These are phyloP conservation scores for Orchesellides sinensis DNA, from an alignment of 2,888 invertebrate species.

Conservation along the genomic window DNA sequence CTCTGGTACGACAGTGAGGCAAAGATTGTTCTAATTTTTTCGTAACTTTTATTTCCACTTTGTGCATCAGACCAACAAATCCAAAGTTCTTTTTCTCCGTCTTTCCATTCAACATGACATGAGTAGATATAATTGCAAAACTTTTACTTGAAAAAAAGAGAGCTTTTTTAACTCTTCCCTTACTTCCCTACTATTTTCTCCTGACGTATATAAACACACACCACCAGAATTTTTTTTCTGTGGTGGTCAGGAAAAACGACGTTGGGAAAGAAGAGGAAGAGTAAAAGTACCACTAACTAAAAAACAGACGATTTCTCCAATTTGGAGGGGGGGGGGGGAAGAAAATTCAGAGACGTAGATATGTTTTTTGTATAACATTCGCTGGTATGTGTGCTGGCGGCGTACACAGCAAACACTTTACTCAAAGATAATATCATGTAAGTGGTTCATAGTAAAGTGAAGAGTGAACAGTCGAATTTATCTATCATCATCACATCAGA, in stretches of 20 bases:
- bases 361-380: not conserved
- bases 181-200: not conserved
- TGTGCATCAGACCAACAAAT: conserved; percentile 46
- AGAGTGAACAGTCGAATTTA: conserved; percentile 16
- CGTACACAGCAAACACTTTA: not conserved
- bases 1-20: conserved; percentile 3
- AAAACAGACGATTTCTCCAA: not conserved
- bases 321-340: not conserved
- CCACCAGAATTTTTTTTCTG: not conserved
- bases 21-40: conserved; percentile 25
- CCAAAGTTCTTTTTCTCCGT: conserved; percentile 34
- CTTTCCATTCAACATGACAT: conserved; percentile 56
- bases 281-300: not conserved
- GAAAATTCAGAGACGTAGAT: not conserved
- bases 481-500: conserved; percentile 19
- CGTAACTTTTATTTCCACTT: conserved; percentile 36
- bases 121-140: conserved; percentile 60
- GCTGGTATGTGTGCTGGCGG: not conserved
- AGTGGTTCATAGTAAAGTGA: not conserved
- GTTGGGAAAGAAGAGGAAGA: not conserved
- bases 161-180: conserved; percentile 34
- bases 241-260: not conserved
- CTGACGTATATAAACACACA: too few relatives aligned
- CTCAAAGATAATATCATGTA: not conserved
- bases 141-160: conserved; percentile 41